A percentile compares a stretch with the other conserved stretches of the same genome.
Conservation (phyloP, 2,113 vertebrate species). For the Toxostoma redivivum region DNA sequence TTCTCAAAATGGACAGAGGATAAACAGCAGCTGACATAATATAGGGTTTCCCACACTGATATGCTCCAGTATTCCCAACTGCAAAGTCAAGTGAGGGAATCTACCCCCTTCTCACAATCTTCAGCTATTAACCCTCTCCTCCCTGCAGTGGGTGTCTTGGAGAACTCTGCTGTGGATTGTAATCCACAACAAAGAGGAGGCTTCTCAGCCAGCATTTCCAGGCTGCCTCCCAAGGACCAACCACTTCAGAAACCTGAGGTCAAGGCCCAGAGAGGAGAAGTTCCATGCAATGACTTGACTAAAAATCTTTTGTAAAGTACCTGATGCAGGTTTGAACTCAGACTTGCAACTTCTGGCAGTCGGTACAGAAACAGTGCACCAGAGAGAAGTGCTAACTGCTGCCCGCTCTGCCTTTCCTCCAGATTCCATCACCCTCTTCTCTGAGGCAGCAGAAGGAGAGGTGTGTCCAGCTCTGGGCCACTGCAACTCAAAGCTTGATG, state of each 20-base stretch:
- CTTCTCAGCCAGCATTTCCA: background rate
- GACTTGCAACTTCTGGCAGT: background rate
- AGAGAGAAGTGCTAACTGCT: background rate
- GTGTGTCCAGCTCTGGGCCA: background rate
- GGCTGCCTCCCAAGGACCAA: background rate
- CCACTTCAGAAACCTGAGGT: background rate
- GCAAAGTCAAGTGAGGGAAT: background rate
- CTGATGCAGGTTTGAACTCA: background rate
- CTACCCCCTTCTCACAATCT: background rate
- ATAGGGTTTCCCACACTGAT: background rate
- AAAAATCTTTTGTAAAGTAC: background rate
- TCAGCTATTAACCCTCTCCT: background rate
- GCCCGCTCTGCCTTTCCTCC: background rate
- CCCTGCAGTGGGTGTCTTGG: background rate
- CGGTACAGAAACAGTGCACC: background rate
- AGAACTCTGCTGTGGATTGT: background rate
- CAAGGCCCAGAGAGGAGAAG: background rate
- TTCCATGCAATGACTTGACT: background rate
- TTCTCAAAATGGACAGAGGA: background rate
- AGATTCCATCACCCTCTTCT: background rate
- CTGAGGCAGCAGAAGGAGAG: fast-evolving
- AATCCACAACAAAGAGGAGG: background rate
- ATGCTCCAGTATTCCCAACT: background rate
- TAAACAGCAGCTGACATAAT: background rate
- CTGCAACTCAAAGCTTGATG: background rate